phyloP scores from a whole-genome alignment of 2,113 vertebrate genomes.

The Amazona vittata region DNA sequence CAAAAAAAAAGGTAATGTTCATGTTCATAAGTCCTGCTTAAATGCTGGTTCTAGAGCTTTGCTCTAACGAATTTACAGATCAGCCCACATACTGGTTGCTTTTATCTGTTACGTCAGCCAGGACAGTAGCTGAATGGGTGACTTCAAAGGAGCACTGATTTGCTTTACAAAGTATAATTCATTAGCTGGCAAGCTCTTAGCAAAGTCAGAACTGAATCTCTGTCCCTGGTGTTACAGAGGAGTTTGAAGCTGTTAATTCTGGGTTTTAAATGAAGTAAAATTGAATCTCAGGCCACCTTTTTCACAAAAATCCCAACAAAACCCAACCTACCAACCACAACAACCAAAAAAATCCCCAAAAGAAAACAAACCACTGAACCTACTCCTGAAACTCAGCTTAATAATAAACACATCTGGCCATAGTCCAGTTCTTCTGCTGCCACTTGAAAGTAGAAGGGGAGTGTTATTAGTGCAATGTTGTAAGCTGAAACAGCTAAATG shows the following conservation, averaged over 20 bases:
- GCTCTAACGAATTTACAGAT: neutral
- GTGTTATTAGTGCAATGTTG: neutral
- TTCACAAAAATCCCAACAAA: neutral
- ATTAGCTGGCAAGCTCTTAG: neutral
- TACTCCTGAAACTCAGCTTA: neutral
- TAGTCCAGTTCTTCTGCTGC: neutral
- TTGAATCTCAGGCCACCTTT: neutral
- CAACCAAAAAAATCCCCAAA: neutral
- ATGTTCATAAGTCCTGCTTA: neutral
- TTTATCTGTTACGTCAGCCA: neutral
- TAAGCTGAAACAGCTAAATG: neutral
- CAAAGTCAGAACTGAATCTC: neutral
- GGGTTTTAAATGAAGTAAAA: neutral
- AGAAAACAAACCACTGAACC: neutral
- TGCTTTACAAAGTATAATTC: neutral
- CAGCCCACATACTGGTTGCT: neutral
- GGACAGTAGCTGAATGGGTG: neutral
- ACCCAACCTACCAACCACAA: neutral
- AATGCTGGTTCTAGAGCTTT: neutral
- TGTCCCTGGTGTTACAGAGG: neutral
- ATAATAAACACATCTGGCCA: neutral
- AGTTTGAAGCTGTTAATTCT: neutral
- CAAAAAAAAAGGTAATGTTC: accelerated
- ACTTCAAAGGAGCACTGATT: neutral
- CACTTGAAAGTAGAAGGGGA: neutral